Percentiles rank a stretch among this genome's conserved stretches.
These are phyloP conservation scores for Trimorus sp. DNA, from an alignment of 2,888 invertebrate genomes.

Conservation along the genomic window DNA sequence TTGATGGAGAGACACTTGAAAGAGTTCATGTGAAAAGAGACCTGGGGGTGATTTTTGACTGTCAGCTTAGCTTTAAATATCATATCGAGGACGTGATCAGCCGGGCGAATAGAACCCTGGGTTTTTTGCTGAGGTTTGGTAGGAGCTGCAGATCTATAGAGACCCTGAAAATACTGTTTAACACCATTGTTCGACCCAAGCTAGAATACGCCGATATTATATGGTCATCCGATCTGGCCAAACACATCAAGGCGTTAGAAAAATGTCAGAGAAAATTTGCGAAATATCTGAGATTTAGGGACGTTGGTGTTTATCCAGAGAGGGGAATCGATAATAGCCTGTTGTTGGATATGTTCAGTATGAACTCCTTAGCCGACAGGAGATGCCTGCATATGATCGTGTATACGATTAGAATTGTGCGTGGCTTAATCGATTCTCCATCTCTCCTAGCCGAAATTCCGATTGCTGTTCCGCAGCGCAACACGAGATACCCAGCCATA, in stretches of 20 bases:
- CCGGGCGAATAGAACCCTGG: conserved; percentile 1
- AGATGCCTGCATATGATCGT: neutral
- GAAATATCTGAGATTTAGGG: neutral
- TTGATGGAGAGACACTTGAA: neutral
- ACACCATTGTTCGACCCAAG: neutral
- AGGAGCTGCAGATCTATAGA: conserved; percentile 2
- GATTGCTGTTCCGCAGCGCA: too few relatives aligned
- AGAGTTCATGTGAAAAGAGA: neutral
- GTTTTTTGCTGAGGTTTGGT: neutral
- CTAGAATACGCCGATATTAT: conserved; percentile 1
- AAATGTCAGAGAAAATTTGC: neutral
- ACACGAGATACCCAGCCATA: too few relatives aligned
- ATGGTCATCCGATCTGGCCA: neutral
- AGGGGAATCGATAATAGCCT: neutral
- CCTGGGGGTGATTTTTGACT: conserved; percentile 7
- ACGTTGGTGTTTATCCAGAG: neutral
- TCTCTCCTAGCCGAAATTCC: too few relatives aligned
- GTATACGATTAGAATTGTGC: neutral
- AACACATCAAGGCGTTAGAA: neutral
- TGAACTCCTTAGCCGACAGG: neutral
- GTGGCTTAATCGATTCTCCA: neutral
- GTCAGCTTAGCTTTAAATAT: neutral
- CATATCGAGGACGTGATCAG: conserved; percentile 4
- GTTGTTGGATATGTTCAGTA: neutral
- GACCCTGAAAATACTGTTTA: neutral